Base-by-base conservation (phyloP, 2,113 vertebrate species). In the Antennarius striatus region DNA sequence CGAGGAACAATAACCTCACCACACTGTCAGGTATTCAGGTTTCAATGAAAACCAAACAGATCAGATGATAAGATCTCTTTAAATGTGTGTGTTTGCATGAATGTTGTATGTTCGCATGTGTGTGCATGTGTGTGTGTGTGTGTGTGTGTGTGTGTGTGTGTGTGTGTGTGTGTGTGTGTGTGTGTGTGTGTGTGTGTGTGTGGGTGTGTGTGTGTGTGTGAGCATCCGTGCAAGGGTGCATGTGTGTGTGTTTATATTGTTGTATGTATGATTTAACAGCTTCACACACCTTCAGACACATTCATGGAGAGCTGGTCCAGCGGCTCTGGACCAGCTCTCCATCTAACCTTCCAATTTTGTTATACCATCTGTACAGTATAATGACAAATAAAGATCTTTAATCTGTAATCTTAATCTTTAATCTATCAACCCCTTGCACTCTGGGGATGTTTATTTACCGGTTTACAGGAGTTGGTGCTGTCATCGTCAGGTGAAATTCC, bases 1-100 rank as follows among this genome's bases (percentile, higher is more conserved):
- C 29, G 63, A 77, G 68, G 56, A 92, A 91, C 91, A 91, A 90
- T 86, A 58, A 79, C 50, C 48, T 73, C n/a, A 36, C 47, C 28
- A 73, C 59, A 73, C 67, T 63, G 70, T 88, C 82, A 88, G 82
- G 83, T 90, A 87, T 83, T 65, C 51, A 47, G 57, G 60, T 68
- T 40, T 7, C 45, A 65, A 50, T 32, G 40, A 58, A 81, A 85
- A 56, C 64, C 68, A 85, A 88, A 88, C 75, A 82, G 85, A 82
- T 51, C 63, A 53, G 2, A 51, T 52, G 28, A 51, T 47, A 63
- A 82, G 39, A 57, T 65, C 70, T 43, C 13, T 53, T 36, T 68
- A 9, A 46, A 43, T 76, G 16, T 63, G 28, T 52, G 4, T 60
- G 9, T 14, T 7, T 14, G 43, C 11, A 13, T 13, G 12, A 1